Evolutionary conservation across 2,888 invertebrate species (phyloP).

Genomic region (Hemicrepidius hirtus): DNA sequence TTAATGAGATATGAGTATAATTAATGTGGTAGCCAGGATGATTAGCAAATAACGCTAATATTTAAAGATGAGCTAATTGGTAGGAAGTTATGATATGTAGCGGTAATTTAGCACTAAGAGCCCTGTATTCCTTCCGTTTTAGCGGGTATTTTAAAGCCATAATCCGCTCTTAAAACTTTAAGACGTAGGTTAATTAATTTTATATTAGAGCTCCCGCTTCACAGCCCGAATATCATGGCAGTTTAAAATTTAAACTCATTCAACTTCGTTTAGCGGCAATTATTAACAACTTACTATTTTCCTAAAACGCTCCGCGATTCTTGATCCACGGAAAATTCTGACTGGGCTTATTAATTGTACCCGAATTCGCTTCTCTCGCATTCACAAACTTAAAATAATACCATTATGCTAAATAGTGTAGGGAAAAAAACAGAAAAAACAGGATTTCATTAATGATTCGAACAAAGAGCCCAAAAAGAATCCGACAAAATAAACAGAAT

Average conservation of each 20-base stretch:
- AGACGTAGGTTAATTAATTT: conserved; percentile 54
- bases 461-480: conserved; percentile 8
- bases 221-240: conserved; percentile 29
- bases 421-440: conserved; percentile 20
- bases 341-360: neutral
- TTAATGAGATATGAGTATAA: too few species aligned
- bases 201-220: conserved; percentile 45
- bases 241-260: conserved; percentile 13
- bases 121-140: conserved; percentile 44
- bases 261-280: conserved; percentile 26
- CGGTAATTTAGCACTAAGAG: conserved; percentile 43
- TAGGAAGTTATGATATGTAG: conserved; percentile 44
- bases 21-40: conserved; percentile 3
- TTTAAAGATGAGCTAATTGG: conserved; percentile 42
- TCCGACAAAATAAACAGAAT: conserved; percentile 18
- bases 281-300: conserved; percentile 26
- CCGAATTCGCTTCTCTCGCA: neutral
- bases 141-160: conserved; percentile 43
- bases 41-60: conserved; percentile 27
- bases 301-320: neutral
- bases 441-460: conserved; percentile 28
- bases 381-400: conserved; percentile 19
- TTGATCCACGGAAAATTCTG: neutral
- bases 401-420: conserved; percentile 23
- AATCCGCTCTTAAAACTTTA: conserved; percentile 47